These are phyloP conservation scores for Siphonodentalium dalli DNA, from an alignment of 2,888 invertebrate species.

Conservation along the genomic window DNA sequence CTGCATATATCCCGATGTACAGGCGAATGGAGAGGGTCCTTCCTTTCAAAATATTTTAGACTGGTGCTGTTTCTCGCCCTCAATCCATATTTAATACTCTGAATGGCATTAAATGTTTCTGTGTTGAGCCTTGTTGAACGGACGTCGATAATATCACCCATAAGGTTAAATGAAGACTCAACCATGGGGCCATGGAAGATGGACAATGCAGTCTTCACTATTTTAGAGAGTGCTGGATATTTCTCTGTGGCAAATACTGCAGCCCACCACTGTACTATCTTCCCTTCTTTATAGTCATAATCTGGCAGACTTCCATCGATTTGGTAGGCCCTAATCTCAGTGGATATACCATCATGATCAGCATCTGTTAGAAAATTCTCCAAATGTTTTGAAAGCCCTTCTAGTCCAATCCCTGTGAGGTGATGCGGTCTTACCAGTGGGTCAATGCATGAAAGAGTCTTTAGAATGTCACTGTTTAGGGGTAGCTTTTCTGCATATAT, in stretches of 20 bases:
- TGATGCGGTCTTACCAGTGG: no score
- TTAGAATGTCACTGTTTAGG: no score
- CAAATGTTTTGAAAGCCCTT: no score
- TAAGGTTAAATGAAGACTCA: slow-evolving; percentile 25
- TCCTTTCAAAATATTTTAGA: background rate
- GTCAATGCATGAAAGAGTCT: no score
- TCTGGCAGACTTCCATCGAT: slow-evolving; percentile 2
- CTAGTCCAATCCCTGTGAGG: no score
- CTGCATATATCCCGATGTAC: slow-evolving; percentile 11
- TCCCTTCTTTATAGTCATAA: background rate
- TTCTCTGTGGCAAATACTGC: background rate
- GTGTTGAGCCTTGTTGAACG: slow-evolving; percentile 11
- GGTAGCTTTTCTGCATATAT: no score
- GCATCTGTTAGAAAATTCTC: no score
- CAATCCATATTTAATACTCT: slow-evolving; percentile 10
- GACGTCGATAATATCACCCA: slow-evolving; percentile 24
- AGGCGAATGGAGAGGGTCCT: background rate
- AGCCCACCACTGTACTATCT: slow-evolving; percentile 15
- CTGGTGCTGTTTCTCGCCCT: slow-evolving; percentile 3
- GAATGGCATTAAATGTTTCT: slow-evolving; percentile 8
- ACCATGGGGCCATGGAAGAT: slow-evolving; percentile 29
- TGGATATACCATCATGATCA: no score
- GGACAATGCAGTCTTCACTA: slow-evolving; percentile 2
- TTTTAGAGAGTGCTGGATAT: slow-evolving; percentile 9
- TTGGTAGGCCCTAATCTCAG: no score